Base-by-base conservation (phyloP, 2,888 invertebrate genomes). In the Balanococcus diminutus region DNA sequence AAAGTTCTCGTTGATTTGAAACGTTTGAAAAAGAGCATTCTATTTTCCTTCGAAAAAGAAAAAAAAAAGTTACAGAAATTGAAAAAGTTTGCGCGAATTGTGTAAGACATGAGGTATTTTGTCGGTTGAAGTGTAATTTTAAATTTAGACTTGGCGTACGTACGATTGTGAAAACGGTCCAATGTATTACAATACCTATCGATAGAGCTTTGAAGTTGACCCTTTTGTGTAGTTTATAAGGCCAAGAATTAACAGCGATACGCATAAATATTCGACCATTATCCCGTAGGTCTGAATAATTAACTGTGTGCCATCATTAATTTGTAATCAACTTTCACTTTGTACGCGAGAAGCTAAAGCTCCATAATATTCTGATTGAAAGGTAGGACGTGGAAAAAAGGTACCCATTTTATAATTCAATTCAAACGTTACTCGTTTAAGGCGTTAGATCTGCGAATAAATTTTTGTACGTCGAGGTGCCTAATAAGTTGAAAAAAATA, bases 91-190 rank as follows among this genome's bases (percentile, higher is more conserved):
- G 75, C 9, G 67, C 11, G 67, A 28, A 28, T 28, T 67, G 25
- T 79, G 22, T 56, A 56, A 56, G 56, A 79, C 75, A 31, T 32
- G 72, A 19, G 11, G 32, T 79, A 79, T 72, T 32, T 61, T 25
- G 31, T 46, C 51, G n/a, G 83, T 61, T 32, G 56, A 61, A 51
- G 25, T 61, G 83, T 61, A 83, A 83, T 83, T 83, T 56, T 83
- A 31, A n/a, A 83, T 83, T 83, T 56, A 51, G 61, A 61, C 83
- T 46, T 83, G 9, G 42, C 61, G 83, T 32, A 42, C 61, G 83
- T 32, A 83, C 61, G 61, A 83, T 83, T 56, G 83, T 61, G n/a
- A 51, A 83, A 61, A 83, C 61, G 83, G 83, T 83, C 83, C 61
- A 61, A 83, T 16, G 61, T 56, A 61, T 83, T 83, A 61, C 82